Conservation (phyloP, 1,140 invertebrate genomes). For the Drosophila sproati region DNA sequence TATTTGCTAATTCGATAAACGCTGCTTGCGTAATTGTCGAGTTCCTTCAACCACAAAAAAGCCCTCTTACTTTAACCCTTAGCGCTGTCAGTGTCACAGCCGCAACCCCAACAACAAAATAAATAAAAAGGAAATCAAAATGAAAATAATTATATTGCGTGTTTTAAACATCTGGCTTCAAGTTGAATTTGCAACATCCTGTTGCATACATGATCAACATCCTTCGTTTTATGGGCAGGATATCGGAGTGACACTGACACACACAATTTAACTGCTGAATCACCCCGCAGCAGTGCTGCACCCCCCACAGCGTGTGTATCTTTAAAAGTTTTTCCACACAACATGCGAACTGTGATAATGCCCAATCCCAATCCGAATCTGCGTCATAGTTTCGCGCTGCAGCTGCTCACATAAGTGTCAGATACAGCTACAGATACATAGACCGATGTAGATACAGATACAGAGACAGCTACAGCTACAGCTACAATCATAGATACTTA, state of each 20-base stretch:
- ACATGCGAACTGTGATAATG: constrained; percentile 13
- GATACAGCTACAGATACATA: constrained; percentile 7
- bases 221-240: constrained; percentile 15
- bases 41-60: not conserved
- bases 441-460: constrained; percentile 1
- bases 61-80: constrained; percentile 55
- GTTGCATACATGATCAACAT: constrained; percentile 51
- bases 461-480: constrained; percentile 6
- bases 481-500: constrained; percentile 2
- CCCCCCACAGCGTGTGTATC: not conserved
- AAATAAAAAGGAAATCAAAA: not conserved
- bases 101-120: constrained; percentile 45
- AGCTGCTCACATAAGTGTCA: constrained; percentile 35
- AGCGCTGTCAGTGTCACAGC: not conserved
- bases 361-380: not conserved
- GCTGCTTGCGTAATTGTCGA: constrained; percentile 43
- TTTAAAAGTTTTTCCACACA: constrained; percentile 10
- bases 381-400: constrained; percentile 19
- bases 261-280: constrained; percentile 29
- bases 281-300: constrained; percentile 1
- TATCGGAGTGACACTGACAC: constrained; percentile 19
- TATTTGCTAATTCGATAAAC: constrained; percentile 59
- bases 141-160: constrained; percentile 17
- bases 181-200: constrained; percentile 69
- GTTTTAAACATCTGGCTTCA: constrained; percentile 55